Conservation (phyloP, 2,797 vertebrate genomes). For the Adrianichthys oophorus region DNA sequence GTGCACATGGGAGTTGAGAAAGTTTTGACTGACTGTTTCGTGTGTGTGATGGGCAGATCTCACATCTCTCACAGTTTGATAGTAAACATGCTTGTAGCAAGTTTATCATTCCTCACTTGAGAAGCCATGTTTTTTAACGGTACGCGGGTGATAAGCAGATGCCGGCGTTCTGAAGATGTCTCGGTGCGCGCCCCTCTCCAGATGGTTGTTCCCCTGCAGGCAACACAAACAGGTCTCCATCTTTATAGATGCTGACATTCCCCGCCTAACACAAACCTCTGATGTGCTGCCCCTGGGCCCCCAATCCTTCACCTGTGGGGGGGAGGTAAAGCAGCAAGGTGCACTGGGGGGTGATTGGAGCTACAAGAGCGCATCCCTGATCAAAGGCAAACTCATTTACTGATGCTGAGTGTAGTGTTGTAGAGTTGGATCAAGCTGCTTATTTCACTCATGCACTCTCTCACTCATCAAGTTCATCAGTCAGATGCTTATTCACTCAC, state of each 20-base stretch:
- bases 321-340: slow-evolving; percentile 62
- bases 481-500: slow-evolving; percentile 35
- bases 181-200: slow-evolving; percentile 49
- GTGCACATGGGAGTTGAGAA: slow-evolving; percentile 28
- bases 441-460: slow-evolving; percentile 51
- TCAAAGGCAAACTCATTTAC: slow-evolving; percentile 67
- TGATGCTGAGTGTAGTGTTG: slow-evolving; percentile 47
- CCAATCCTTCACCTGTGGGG: slow-evolving; percentile 60
- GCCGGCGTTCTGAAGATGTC: slow-evolving; percentile 27
- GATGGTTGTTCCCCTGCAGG: slow-evolving; percentile 69
- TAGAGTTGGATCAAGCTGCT: slow-evolving; percentile 54
- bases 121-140: slow-evolving; percentile 65
- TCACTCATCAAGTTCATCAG: slow-evolving; percentile 49
- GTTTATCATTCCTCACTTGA: slow-evolving; percentile 40
- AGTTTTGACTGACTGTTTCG: slow-evolving; percentile 46
- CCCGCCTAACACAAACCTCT: slow-evolving; percentile 37
- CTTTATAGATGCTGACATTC: slow-evolving; percentile 22
- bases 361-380: slow-evolving; percentile 42
- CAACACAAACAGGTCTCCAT: slow-evolving; percentile 45
- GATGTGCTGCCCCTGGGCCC: slow-evolving; percentile 61
- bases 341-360: slow-evolving; percentile 35
- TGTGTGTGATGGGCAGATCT: slow-evolving; percentile 38
- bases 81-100: slow-evolving; percentile 52
- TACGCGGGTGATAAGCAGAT: slow-evolving; percentile 60
- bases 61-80: slow-evolving; percentile 35